phyloP scores from a whole-genome alignment of 2,113 vertebrate genomes.

The Entosphenus tridentatus region DNA sequence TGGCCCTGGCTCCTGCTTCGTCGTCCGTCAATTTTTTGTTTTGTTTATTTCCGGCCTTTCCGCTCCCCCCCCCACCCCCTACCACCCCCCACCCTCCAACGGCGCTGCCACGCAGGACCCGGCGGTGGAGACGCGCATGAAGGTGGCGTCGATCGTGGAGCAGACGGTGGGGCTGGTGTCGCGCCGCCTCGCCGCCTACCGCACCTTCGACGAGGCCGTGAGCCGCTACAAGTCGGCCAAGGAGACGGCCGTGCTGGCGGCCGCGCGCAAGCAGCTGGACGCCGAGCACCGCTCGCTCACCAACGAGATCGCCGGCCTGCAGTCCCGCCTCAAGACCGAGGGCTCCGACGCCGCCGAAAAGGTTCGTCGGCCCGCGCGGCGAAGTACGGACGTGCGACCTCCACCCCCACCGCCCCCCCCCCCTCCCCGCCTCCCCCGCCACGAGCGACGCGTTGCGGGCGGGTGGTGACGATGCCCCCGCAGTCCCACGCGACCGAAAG shows the following conservation, averaged over 20 bases:
- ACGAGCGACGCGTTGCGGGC: not conserved
- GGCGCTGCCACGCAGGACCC: conserved; percentile 38
- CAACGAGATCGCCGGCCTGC: conserved; percentile 52
- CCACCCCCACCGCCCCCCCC: not conserved
- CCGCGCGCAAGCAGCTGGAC: conserved; percentile 63
- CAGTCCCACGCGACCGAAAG: not conserved
- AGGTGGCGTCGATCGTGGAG: conserved; percentile 92
- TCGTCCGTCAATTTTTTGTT: too few relatives aligned
- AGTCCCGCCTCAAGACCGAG: conserved; percentile 69
- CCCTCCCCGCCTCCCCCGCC: not conserved
- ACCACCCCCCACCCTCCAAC: too few relatives aligned
- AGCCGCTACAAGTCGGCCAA: conserved; percentile 87
- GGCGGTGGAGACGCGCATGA: conserved; percentile 87
- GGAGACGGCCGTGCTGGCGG: conserved; percentile 59
- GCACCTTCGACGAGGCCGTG: conserved; percentile 79
- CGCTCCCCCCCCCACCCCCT: too few relatives aligned
- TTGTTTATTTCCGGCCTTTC: too few relatives aligned
- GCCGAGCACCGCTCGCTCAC: conserved; percentile 60
- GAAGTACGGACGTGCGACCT: not conserved
- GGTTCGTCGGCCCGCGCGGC: conserved; percentile 24
- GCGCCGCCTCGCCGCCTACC: conserved; percentile 74
- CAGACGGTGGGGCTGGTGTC: conserved; percentile 85
- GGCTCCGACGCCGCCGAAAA: conserved; percentile 82
- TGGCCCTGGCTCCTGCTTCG: too few relatives aligned
- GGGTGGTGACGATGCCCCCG: not conserved